Evolutionary conservation across 2,113 vertebrate genomes (phyloP), one percentile per base, ranked within the genome.

Genomic region (Willisornis vidua): DNA sequence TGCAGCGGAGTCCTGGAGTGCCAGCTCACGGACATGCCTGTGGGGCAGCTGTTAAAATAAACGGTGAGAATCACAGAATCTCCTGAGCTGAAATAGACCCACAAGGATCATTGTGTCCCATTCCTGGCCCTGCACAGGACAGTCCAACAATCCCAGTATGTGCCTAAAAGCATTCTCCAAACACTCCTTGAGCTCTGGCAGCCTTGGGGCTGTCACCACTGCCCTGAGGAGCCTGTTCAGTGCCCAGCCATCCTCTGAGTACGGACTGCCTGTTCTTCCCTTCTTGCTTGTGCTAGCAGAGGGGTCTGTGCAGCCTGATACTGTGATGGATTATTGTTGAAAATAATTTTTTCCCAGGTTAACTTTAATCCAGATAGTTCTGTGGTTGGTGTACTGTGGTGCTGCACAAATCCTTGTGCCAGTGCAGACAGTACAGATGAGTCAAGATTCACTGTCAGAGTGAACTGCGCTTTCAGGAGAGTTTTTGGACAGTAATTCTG

Each of bases 261-360:
- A 12, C 75, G 19, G 24, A 3, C 37, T 49, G 22, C 67, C 72
- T 2, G 0, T 78, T 54, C 51, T 62, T 90, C 35, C 67, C 31
- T 61, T n/a, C 19, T 37, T 0, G 0, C 22, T 14, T 54, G 41
- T 57, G 41, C 43, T n/a, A 1, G 46, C 2, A 0, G 49, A 68
- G 37, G 26, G 20, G 8, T 71, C 61, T 33, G 25, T 29, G 19
- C 71, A 37, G 16, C 18, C 45, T 41, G 20, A 1, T 16, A 0
- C 19, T 48, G 63, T 63, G 52, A 7, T 24, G 14, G 49, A 9
- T 78, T 29, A 5, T 4, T 65, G 41, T 8, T 61, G 46, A 73
- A 80, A 59, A 76, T 26, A 0, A 0, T 6, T 55, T 73, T 41
- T 72, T 33, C 54, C 13, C 29, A 39, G 29, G 3, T 73, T 59